These are phyloP conservation scores for Halichoeres trimaculatus DNA, from an alignment of 2,113 vertebrate genomes.

Conservation along the genomic window DNA sequence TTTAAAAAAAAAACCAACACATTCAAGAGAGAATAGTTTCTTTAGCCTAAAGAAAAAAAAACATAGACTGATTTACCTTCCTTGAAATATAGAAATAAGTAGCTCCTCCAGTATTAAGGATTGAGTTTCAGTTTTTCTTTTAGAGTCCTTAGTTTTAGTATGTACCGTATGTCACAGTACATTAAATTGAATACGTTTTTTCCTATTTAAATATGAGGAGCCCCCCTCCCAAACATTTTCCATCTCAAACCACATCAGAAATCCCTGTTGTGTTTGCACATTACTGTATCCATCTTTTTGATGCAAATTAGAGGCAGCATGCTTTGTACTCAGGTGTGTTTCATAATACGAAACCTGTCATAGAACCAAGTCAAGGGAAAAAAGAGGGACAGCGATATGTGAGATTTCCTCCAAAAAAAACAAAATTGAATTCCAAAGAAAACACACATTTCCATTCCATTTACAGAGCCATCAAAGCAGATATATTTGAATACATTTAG, in stretches of 20 bases:
- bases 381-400: slow-evolving; percentile 41
- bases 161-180: background rate
- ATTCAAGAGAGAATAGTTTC: no score
- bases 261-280: background rate
- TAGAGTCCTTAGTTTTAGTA: background rate
- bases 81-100: no score
- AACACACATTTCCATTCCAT: slow-evolving; percentile 53
- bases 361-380: slow-evolving; percentile 11
- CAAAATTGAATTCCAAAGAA: slow-evolving; percentile 65
- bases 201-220: background rate
- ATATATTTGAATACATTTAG: slow-evolving; percentile 63
- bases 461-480: slow-evolving; percentile 67
- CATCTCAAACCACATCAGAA: background rate
- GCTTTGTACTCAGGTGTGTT: slow-evolving; percentile 61
- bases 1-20: no score
- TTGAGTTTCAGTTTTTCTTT: background rate
- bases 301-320: slow-evolving; percentile 64
- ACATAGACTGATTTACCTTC: no score
- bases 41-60: no score
- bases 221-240: background rate
- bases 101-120: no score
- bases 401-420: slow-evolving; percentile 52
- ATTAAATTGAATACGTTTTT: background rate
- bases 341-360: slow-evolving; percentile 70
- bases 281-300: slow-evolving; percentile 41